A percentile compares a stretch with the other conserved stretches of the same genome.
phyloP scores from a whole-genome alignment of 1,140 invertebrate genomes.

The Bombus picipes region DNA sequence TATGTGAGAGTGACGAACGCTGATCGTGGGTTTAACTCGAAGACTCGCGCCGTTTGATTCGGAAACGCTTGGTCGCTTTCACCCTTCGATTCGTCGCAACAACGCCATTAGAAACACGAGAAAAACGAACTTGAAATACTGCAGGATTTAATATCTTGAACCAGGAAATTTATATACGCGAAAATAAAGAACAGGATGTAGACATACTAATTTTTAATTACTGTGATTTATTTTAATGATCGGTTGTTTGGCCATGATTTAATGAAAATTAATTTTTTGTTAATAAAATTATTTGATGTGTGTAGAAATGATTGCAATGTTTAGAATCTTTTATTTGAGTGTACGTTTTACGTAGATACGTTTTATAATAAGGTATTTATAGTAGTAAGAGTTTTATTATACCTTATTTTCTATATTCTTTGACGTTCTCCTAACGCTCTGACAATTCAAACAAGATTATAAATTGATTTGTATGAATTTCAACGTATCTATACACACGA shows the following conservation, averaged over 20 bases:
- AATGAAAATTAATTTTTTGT: background rate
- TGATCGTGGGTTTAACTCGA: slow-evolving; percentile 11
- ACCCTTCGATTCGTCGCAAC: slow-evolving; percentile 47
- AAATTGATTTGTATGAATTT: background rate
- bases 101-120: slow-evolving; percentile 40
- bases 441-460: background rate
- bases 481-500: background rate
- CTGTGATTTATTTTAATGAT: background rate
- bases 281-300: background rate
- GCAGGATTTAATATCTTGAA: background rate
- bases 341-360: no score
- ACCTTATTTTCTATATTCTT: background rate
- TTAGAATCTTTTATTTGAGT: no score
- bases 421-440: background rate
- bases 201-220: background rate
- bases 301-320: no score
- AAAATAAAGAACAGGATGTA: background rate
- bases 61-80: slow-evolving; percentile 51
- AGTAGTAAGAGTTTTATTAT: no score
- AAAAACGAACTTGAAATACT: slow-evolving; percentile 17
- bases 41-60: background rate
- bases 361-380: no score
- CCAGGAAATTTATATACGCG: slow-evolving; percentile 33
- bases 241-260: no score
- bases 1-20: slow-evolving; percentile 14